These are phyloP conservation scores for Saimiri boliviensis DNA, from an alignment of 2,113 vertebrate species.

Conservation along the genomic window DNA sequence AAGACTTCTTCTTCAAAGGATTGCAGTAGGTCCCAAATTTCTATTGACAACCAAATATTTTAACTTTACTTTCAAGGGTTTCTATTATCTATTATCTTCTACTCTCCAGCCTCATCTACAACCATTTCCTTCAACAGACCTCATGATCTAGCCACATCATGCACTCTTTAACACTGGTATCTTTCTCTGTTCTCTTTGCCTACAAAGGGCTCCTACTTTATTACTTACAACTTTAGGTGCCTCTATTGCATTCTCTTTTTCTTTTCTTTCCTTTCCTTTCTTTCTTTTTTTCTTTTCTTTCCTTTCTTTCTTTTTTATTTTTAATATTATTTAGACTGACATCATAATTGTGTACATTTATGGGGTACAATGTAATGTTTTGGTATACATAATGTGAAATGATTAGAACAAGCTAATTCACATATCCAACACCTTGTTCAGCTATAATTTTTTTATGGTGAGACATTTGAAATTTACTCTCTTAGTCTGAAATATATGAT, in stretches of 20 bases:
- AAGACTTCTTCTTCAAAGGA: neutral
- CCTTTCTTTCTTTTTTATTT: neutral
- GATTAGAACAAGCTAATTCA: neutral
- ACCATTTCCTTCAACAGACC: neutral
- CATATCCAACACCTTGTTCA: neutral
- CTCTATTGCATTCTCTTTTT: neutral
- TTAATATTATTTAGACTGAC: neutral
- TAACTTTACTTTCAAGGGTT: slow-evolving; percentile 9
- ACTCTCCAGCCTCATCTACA: neutral
- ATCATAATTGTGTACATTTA: neutral
- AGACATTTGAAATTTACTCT: neutral
- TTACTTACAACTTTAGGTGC: neutral
- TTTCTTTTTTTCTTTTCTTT: neutral
- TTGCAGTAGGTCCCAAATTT: neutral
- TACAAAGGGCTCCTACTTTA: neutral
- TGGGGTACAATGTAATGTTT: neutral
- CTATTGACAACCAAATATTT: neutral
- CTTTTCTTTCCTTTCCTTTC: neutral
- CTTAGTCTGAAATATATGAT: neutral
- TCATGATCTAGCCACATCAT: neutral
- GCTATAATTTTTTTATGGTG: neutral
- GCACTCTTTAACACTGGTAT: neutral
- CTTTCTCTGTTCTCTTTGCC: neutral
- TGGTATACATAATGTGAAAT: neutral
- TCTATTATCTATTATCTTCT: neutral